Conservation (phyloP, 2,888 invertebrate species). For the Agriopis marginaria region DNA sequence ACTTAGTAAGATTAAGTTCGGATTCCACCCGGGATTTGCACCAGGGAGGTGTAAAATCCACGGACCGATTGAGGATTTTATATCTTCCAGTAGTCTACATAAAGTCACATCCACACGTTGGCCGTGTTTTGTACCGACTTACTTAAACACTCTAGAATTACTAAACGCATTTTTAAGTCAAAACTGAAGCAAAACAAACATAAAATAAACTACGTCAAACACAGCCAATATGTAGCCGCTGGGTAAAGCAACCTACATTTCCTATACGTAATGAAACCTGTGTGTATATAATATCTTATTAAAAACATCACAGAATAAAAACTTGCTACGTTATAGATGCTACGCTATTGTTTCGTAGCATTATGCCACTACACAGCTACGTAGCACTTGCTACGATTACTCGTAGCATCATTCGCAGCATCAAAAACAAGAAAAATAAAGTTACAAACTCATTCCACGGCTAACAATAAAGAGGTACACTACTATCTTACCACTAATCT, state of each 20-base stretch:
- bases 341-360: constrained; percentile 2
- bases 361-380: constrained; percentile 6
- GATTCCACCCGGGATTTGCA: constrained; percentile 63
- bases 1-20: constrained; percentile 74
- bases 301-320: too few species aligned
- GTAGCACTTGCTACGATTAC: constrained; percentile 40
- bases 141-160: too few species aligned
- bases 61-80: constrained; percentile 56
- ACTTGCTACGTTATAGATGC: too few species aligned
- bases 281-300: too few species aligned
- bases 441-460: constrained; percentile 39
- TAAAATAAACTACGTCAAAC: too few species aligned
- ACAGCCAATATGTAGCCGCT: too few species aligned
- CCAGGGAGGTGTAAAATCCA: constrained; percentile 41
- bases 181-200: neutral
- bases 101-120: too few species aligned
- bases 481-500: constrained; percentile 59
- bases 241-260: too few species aligned
- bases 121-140: too few species aligned
- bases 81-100: too few species aligned
- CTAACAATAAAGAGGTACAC: constrained; percentile 45
- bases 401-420: neutral
- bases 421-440: constrained; percentile 10
- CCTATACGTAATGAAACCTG: too few species aligned
- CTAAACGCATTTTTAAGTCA: too few species aligned